Conservation (phyloP, 2,797 vertebrate species). For the Rhinella marina region DNA sequence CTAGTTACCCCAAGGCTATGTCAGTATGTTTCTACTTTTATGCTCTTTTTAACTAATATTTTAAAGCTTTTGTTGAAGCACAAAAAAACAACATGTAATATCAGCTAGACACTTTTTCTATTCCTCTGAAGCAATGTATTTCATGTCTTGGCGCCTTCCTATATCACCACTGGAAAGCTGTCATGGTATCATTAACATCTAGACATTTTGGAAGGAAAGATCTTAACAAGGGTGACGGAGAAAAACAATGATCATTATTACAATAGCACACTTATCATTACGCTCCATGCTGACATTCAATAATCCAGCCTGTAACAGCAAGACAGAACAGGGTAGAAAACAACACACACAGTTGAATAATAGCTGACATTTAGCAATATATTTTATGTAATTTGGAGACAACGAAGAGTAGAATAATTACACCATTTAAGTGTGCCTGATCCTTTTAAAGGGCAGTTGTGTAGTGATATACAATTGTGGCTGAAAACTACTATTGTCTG, state of each 20-base stretch:
- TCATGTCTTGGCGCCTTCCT: constrained; percentile 19
- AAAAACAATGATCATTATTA: constrained; percentile 58
- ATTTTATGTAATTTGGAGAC: constrained; percentile 52
- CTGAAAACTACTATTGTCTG: constrained; percentile 36
- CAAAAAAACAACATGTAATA: constrained; percentile 15
- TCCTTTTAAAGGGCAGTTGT: constrained; percentile 41
- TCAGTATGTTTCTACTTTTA: not conserved
- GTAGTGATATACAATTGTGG: constrained; percentile 47
- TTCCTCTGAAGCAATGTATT: constrained; percentile 6
- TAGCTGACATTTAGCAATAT: constrained; percentile 45
- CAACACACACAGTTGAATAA: constrained; percentile 37
- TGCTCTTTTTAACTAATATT: not conserved
- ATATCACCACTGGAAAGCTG: constrained; percentile 43
- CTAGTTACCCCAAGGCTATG: not conserved
- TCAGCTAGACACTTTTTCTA: not conserved
- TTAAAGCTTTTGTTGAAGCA: not conserved
- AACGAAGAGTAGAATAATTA: constrained; percentile 50
- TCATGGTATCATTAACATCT: constrained; percentile 56
- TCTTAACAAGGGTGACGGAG: constrained; percentile 38
- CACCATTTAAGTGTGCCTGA: constrained; percentile 43
- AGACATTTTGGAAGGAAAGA: constrained; percentile 52
- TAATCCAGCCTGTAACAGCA: constrained; percentile 53
- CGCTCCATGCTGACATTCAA: constrained; percentile 58
- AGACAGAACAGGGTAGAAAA: constrained; percentile 36
- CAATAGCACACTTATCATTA: constrained; percentile 59